Evolutionary conservation across 2,113 vertebrate species (phyloP), one percentile per base, ranked within the genome.

Genomic region (Colossoma macropomum): DNA sequence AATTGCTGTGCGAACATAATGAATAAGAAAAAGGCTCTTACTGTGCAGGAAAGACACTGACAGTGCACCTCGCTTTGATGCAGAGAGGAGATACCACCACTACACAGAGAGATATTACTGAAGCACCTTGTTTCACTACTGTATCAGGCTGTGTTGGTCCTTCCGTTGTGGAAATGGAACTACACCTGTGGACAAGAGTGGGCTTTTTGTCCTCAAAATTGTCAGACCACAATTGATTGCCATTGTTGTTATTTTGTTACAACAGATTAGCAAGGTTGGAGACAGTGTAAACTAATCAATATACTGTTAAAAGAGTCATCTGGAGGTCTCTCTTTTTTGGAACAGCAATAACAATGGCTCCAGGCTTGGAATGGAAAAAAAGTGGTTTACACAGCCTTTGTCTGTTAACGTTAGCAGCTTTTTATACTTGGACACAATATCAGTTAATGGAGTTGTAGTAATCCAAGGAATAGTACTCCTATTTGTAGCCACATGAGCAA

Each of bases 11-110:
- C 59, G 25, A 62, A 62, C 59, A 25, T 62, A 25, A 25, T 27
- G n/a, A 62, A 27, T 59, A 59, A 21, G 41, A 25, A 62, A 60
- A 62, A 62, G 59, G 59, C 59, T 25, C 59, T 62, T 62, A 62
- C 59, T 62, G 59, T n/a, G 59, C 59, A 62, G 59, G 59, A 62
- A 62, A 62, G 21, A 62, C 59, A 62, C 59, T 62, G 59, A 62
- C 59, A 62, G 59, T 62, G 59, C 59, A 62, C 27, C n/a, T 27
- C 11, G 23, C 25, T 62, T 62, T 62, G 59, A 62, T 62, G 23
- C 59, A 62, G 59, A 9, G 19, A 11, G 8, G 59, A 27, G 59
- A 25, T 62, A 27, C n/a, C 12, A 27, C 59, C 11, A 3, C 10
- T 25, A 25, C 59, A 62, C 59, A 23, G 54, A 56, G 54, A 21